Conservation (phyloP, 2,888 invertebrate species). For the Pseudococcus longispinus region DNA sequence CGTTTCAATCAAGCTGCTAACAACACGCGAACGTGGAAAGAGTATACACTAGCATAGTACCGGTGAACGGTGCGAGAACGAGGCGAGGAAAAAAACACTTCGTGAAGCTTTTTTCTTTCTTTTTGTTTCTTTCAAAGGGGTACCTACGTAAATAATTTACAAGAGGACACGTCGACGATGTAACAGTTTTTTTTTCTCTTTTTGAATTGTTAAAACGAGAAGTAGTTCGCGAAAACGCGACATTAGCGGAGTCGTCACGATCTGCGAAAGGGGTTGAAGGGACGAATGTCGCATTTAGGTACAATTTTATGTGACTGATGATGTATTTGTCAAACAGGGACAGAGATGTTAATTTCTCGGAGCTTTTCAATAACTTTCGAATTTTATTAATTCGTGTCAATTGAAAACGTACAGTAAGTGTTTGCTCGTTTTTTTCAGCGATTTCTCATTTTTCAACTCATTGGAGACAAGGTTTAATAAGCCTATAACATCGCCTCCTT, state of each 20-base stretch:
- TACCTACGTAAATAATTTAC: neutral
- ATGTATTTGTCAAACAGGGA: neutral
- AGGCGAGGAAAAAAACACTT: neutral
- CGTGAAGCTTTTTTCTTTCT: neutral
- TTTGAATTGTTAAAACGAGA: neutral
- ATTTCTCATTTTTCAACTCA: no score
- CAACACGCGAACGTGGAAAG: neutral
- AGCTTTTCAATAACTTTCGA: no score
- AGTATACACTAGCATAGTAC: neutral
- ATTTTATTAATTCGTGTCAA: no score
- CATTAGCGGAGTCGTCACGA: neutral
- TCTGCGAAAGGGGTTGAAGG: neutral
- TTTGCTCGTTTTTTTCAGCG: no score
- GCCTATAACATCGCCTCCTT: no score
- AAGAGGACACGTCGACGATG: neutral
- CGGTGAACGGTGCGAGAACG: neutral
- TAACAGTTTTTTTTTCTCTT: neutral
- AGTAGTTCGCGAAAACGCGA: neutral
- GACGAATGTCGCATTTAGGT: neutral
- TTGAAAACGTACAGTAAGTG: no score
- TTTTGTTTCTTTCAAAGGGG: neutral
- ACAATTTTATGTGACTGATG: neutral
- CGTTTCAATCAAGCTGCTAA: neutral
- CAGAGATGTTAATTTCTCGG: constrained; percentile 2
- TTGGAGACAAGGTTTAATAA: no score